Evolutionary conservation across 2,888 invertebrate genomes (phyloP), one percentile per base, ranked within the genome.

Genomic region (Tetheella fluctuosa): DNA sequence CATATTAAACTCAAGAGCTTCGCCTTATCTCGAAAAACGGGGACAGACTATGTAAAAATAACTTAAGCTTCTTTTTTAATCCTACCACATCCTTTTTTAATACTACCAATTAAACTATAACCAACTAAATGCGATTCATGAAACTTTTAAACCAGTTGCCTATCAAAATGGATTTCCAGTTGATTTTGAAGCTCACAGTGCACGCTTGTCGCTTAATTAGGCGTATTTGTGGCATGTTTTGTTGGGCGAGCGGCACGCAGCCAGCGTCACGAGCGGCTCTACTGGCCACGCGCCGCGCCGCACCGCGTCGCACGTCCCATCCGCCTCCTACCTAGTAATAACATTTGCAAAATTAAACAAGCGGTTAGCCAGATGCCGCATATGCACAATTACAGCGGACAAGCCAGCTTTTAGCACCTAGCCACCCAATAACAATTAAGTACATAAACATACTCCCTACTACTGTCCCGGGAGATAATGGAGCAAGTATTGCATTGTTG

Each of bases 321-420:
- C 15, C 48, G 2, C 48, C 54, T 30, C 0, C 23, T 42, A 34
- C 69, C 71, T 69, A 71, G 77, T 86, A 87, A 88, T 86, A 87
- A 87, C 84, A 82, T 89, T 86, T 86, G 87, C 86, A 89, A 89
- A 86, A 89, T 89, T 88, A 84, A 89, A 87, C 86, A 83, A 75
- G 80, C 79, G 77, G 82, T 77, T 74, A 73, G 68, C 74, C 67
- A 71, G 71, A 66, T 74, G 66, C 78, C 71, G 64, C 77, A 78
- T 73, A 82, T 77, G 77, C 77, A 79, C 79, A 79, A 81, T 86
- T 85, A 85, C 81, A 77, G 67, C 68, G 69, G 69, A 73, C 81
- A 73, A 77, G 71, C 76, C 76, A 71, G 77, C 80, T 81, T 80
- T 82, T 84, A 84, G 78, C 83, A 81, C 81, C 80, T 84, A 76